Percentiles rank a stretch among this genome's conserved stretches.
Evolutionary conservation across 1,140 invertebrate genomes (phyloP).

Genomic region (Drosophila novamexicana): DNA sequence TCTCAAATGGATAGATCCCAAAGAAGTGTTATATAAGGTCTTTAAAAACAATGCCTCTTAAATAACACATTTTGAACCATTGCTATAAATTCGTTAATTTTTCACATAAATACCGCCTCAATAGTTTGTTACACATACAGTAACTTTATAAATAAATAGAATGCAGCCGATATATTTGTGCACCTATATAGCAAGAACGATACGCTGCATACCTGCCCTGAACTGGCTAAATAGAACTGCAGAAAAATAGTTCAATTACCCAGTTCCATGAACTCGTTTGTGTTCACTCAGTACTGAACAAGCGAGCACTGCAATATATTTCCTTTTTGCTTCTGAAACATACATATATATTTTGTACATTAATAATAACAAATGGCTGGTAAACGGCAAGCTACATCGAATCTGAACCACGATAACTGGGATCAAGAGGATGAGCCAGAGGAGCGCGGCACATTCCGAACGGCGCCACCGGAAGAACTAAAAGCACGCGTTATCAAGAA

Average conservation of each 20-base stretch:
- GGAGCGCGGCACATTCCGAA: slow-evolving; percentile 89
- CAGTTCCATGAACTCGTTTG: not conserved
- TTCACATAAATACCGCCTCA: too few species aligned
- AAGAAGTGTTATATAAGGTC: too few species aligned
- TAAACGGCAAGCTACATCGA: slow-evolving; percentile 90
- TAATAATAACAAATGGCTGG: slow-evolving; percentile 86
- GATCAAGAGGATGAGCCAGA: slow-evolving; percentile 92
- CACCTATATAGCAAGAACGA: too few species aligned
- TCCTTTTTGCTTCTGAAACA: not conserved
- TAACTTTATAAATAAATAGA: too few species aligned
- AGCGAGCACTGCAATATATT: slow-evolving; percentile 5
- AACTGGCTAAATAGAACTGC: not conserved
- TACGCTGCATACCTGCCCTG: not conserved
- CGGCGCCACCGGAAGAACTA: slow-evolving; percentile 89
- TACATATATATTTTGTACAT: not conserved
- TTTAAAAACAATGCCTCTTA: too few species aligned
- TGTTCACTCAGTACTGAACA: slow-evolving; percentile 1
- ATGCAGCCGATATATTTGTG: too few species aligned
- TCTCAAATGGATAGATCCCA: not conserved
- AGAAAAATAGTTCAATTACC: not conserved
- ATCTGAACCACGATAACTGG: slow-evolving; percentile 97
- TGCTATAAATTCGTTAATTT: too few species aligned
- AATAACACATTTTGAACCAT: too few species aligned
- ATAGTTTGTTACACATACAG: too few species aligned
- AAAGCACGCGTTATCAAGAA: slow-evolving; percentile 91